Conservation (phyloP, 2,113 vertebrate species). For the Eolophus roseicapilla region DNA sequence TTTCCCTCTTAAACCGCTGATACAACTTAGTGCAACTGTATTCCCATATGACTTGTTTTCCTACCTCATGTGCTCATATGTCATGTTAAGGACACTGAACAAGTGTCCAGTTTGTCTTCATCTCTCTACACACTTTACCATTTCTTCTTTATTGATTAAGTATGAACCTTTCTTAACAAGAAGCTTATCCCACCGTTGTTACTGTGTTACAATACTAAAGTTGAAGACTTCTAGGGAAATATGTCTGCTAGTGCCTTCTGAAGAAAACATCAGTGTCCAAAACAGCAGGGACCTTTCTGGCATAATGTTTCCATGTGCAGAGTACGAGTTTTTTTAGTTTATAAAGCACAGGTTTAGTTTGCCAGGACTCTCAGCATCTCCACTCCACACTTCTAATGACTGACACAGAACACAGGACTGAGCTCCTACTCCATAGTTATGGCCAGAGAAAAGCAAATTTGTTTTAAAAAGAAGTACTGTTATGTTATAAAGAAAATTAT, state of each 20-base stretch:
- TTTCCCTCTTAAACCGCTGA: neutral
- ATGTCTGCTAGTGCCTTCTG: neutral
- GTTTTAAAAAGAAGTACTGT: neutral
- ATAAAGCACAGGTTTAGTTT: neutral
- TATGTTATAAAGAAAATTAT: neutral
- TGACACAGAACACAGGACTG: neutral
- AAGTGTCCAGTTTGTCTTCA: neutral
- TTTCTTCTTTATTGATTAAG: neutral
- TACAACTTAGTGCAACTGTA: neutral
- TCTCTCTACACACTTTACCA: neutral
- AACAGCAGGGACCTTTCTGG: neutral
- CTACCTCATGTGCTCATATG: neutral
- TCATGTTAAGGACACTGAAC: neutral
- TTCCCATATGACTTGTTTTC: neutral
- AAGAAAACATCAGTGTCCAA: neutral
- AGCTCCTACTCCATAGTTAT: neutral
- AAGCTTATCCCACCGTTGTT: neutral
- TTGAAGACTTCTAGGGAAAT: neutral
- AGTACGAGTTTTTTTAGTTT: neutral
- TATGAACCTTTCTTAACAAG: neutral
- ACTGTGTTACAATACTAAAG: neutral
- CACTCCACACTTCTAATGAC: neutral
- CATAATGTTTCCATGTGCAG: neutral
- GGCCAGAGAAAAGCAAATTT: neutral
- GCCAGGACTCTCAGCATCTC: neutral